Evolutionary conservation across 2,113 vertebrate species (phyloP).

Genomic region (Pseudorectes ferrugineus): DNA sequence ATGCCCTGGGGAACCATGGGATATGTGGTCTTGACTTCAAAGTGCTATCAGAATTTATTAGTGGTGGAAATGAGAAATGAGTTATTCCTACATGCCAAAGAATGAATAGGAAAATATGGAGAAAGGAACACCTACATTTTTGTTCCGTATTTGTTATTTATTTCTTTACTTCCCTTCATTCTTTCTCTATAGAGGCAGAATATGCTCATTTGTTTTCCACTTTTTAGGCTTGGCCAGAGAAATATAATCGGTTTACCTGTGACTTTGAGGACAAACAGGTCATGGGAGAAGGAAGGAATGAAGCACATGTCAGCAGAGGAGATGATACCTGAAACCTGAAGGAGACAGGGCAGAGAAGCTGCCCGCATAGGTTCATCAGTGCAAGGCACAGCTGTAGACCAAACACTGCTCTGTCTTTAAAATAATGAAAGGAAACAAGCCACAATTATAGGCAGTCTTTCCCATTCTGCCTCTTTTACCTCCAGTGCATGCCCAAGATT

Average conservation of each 20-base stretch:
- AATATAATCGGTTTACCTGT: neutral
- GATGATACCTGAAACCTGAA: neutral
- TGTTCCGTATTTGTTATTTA: neutral
- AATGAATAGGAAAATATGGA: neutral
- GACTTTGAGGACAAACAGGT: neutral
- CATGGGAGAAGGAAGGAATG: neutral
- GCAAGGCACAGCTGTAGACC: neutral
- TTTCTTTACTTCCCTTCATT: neutral
- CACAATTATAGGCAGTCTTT: neutral
- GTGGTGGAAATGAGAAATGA: neutral
- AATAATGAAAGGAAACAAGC: neutral
- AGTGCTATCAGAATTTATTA: neutral
- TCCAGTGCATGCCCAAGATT: neutral
- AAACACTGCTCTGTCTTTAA: neutral
- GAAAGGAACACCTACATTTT: neutral
- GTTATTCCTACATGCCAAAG: neutral
- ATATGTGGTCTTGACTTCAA: neutral
- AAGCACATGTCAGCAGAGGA: neutral
- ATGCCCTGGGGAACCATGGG: neutral
- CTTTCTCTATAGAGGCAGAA: neutral
- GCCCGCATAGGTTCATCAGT: neutral
- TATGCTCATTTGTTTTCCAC: neutral
- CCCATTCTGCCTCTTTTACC: neutral
- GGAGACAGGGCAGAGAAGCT: neutral
- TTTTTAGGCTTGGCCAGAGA: neutral